A percentile compares a stretch with the other conserved stretches of the same genome.
phyloP scores from a whole-genome alignment of 1,140 invertebrate species.

The Schlechtendalia chinensis region DNA sequence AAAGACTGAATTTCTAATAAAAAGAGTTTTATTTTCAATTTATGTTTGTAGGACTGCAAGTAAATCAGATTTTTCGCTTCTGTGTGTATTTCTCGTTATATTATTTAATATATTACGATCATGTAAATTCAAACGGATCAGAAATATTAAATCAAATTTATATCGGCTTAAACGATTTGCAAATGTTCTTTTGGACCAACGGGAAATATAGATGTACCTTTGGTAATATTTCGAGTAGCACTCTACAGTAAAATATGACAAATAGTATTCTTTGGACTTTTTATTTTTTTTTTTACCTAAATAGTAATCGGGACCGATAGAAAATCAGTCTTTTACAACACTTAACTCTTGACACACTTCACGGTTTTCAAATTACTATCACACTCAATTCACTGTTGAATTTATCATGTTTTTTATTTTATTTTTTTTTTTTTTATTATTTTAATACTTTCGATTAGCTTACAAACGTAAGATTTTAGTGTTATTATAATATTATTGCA shows the following conservation, averaged over 20 bases:
- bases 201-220: no score
- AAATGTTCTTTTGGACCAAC: no score
- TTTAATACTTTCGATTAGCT: background rate
- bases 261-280: no score
- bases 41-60: background rate
- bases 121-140: background rate
- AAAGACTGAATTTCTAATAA: conserved; percentile 27
- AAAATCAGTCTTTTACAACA: conserved; percentile 30
- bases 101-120: background rate
- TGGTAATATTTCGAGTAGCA: no score
- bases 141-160: background rate
- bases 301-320: background rate
- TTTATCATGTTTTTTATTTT: background rate
- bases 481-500: conserved; percentile 34
- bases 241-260: no score
- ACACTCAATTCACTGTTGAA: background rate
- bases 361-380: conserved; percentile 3
- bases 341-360: background rate
- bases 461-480: conserved; percentile 20
- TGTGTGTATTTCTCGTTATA: background rate
- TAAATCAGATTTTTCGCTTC: background rate
- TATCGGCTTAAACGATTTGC: no score
- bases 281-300: no score
- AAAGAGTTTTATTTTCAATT: background rate
- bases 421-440: conserved; percentile 4